Base-by-base conservation (phyloP, 2,797 vertebrate species). In the Oryzias dopingdopingensis region DNA sequence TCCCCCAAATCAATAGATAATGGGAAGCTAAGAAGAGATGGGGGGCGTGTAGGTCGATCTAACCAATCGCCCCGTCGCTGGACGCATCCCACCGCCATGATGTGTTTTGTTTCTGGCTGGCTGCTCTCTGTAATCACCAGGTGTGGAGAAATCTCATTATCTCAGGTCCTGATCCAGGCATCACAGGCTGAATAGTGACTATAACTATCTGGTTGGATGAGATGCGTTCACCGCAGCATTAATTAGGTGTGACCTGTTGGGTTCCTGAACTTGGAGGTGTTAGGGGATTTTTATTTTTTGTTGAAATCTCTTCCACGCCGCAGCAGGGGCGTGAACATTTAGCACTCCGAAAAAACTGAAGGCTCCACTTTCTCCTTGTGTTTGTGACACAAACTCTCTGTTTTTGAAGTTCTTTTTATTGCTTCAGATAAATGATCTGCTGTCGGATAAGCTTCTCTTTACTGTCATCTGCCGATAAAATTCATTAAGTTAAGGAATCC, bases 121-220 rank as follows among this genome's bases (percentile, higher is more conserved):
- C 76, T 82, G 85, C 77, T 65, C 52, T 4, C 60, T 77, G 81
- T 86, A 90, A 92, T 89, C 87, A 89, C 79, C 83, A 87, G 72
- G 79, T 87, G 85, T 63, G 56, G 63, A 70, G 82, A 90, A 89
- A 88, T 89, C 86, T 90, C 83, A 90, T 91, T 91, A 89, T 82
- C 77, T 70, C 45, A 47, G 81, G 86, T 83, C 83, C 71, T 85
- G 90, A 87, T 85, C 86, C 72, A 49, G 1, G 70, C 41, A 48
- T 45, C 53, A 59, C 0, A 23, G 67, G 66, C 75, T 61, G 86
- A 83, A 89, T 83, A 82, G 82, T 74, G 88, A 84, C 77, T 52
- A 70, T 46, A 63, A 65, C 52, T 48, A 43, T 59, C 58, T 22
- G 37, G 65, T 80, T 70, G 65, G 84, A 89, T 89, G 81, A 86